Conservation (phyloP, 92 coral and sea anemone species). For the Virgularia gustaviana region DNA sequence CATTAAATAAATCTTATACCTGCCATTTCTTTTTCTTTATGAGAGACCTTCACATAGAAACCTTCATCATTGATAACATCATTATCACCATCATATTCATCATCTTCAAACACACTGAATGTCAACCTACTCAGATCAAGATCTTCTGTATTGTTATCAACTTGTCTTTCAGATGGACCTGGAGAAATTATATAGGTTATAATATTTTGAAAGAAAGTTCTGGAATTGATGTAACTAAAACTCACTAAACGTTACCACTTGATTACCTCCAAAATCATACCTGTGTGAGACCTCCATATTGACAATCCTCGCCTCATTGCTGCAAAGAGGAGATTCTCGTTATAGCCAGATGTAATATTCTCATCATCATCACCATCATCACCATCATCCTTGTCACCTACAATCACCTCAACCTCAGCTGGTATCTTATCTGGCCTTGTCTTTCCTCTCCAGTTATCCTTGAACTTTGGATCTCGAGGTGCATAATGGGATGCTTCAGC, state of each 20-base stretch:
- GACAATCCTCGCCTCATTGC: constrained; percentile 90
- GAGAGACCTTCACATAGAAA: constrained; percentile 2
- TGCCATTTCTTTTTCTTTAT: background rate
- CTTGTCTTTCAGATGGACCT: constrained; percentile 70
- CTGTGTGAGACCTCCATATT: constrained; percentile 85
- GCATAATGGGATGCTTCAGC: constrained; percentile 67
- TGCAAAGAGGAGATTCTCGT: constrained; percentile 65
- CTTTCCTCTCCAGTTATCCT: constrained; percentile 84
- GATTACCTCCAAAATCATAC: too few species aligned
- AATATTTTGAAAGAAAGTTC: background rate
- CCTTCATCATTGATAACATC: background rate
- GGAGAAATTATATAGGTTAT: background rate
- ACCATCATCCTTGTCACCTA: constrained; percentile 37
- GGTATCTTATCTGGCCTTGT: constrained; percentile 59
- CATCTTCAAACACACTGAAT: constrained; percentile 31
- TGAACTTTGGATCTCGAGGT: constrained; percentile 61
- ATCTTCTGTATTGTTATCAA: background rate
- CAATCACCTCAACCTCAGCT: constrained; percentile 43
- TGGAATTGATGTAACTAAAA: background rate
- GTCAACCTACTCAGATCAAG: background rate
- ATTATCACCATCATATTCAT: background rate
- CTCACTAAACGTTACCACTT: background rate
- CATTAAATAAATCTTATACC: too few species aligned
- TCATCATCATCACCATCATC: constrained; percentile 55
- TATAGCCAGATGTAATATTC: constrained; percentile 18